Base-by-base conservation (phyloP, 64 coral and sea anemone genomes). In the Montipora efflorescens region DNA sequence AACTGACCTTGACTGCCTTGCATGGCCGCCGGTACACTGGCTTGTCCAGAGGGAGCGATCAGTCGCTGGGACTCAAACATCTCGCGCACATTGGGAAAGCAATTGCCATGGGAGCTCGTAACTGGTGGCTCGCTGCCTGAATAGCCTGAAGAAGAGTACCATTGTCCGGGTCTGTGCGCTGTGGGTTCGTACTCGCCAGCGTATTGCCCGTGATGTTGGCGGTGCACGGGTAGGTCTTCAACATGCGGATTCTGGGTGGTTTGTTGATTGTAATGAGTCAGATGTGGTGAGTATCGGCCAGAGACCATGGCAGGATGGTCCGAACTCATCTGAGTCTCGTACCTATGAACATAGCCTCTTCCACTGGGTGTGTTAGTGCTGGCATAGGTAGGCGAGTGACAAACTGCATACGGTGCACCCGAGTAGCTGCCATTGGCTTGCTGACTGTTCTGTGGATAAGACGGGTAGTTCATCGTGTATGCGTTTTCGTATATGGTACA, bases 221-320 rank as follows among this genome's bases (percentile, higher is more conserved):
- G 96, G 76, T 87, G 82, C 8, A 87, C 45, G 7, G 57, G 71
- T 57, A 95, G 77, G 66, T 98, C 96, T 59, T 87, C 59, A 19
- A n/a, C 87, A 75, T 91, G 58, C 45, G 79, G 92, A 57, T 47
- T 70, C n/a, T 62, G 86, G 48, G 88, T 51, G 75, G 76, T 48
- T 71, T 95, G 83, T 47, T 98, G 96, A 62, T 82, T 83, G 66
- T 98, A 98, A 68, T 98, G 96, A 75, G 79, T 98, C 45, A 98
- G 58, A 64, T 98, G 96, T n/a, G 96, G 93, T 50, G 96, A 95
- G 88, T 84, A 98, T 22, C 93, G 90, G 15, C 84, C 83, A 52
- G 79, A 92, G 9, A 77, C 81, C 58, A 77, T 48, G 77, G 84
- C 83, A 64, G 89, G 36, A 67, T 90, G 78, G 53, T 90, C 58